phyloP scores from a whole-genome alignment of 2,888 invertebrate species.

The Pheosia gnoma region DNA sequence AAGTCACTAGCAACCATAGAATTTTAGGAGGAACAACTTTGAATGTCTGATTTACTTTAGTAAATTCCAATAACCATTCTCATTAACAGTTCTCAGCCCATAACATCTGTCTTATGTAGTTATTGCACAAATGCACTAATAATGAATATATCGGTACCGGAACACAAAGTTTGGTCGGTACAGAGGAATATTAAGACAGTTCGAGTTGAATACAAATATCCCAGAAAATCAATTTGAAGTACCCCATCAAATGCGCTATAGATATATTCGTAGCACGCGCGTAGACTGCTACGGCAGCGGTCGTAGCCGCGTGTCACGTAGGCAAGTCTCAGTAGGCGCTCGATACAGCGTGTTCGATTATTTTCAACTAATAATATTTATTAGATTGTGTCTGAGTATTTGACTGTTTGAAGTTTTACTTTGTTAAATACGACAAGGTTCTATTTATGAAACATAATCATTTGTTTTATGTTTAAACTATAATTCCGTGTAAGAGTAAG shows the following conservation, averaged over 20 bases:
- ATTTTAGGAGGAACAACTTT: no score
- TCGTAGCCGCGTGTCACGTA: constrained; percentile 65
- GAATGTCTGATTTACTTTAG: no score
- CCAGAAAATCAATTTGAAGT: constrained; percentile 57
- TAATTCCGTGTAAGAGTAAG: no score
- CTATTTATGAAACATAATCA: no score
- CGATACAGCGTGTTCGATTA: constrained; percentile 30
- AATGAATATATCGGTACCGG: constrained; percentile 1
- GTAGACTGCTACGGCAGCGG: constrained; percentile 46
- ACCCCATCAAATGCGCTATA: constrained; percentile 10
- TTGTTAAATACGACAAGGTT: no score
- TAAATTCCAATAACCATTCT: no score
- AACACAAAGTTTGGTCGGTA: constrained; percentile 33
- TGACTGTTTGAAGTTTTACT: neutral
- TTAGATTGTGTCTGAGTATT: constrained; percentile 12
- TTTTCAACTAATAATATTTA: neutral
- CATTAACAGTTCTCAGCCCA: no score
- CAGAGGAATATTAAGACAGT: constrained; percentile 44
- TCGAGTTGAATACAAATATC: constrained; percentile 50
- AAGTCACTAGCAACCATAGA: no score
- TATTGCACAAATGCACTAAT: no score
- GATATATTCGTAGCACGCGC: constrained; percentile 44
- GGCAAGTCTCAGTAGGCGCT: constrained; percentile 49
- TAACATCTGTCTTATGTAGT: no score
- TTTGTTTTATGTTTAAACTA: no score